Evolutionary conservation across 2,113 vertebrate genomes (phyloP).

Genomic region (western clawed frog (Xenopus tropicalis)): DNA sequence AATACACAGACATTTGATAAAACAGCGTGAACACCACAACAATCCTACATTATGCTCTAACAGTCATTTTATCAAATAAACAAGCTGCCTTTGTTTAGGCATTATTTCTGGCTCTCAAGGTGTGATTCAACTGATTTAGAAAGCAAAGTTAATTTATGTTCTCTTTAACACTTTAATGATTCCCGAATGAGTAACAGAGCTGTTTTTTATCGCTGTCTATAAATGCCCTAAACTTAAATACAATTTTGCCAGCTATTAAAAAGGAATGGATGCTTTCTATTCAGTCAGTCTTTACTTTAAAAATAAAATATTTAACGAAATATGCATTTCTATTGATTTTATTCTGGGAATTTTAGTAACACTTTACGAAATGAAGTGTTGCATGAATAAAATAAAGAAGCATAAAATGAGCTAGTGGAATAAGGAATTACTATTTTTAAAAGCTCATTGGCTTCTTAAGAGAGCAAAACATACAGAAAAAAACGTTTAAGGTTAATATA

Average conservation of each 20-base stretch:
- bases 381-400: not conserved
- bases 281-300: conserved; percentile 6
- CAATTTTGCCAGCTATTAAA: conserved; percentile 21
- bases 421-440: too few relatives aligned
- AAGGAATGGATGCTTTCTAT: conserved; percentile 20
- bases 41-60: not conserved
- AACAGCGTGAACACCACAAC: not conserved
- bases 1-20: not conserved
- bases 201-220: conserved; percentile 32
- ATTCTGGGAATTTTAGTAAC: not conserved
- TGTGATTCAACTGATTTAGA: conserved; percentile 33
- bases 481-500: too few relatives aligned
- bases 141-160: conserved; percentile 43
- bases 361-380: not conserved
- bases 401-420: not conserved
- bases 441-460: too few relatives aligned
- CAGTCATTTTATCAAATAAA: conserved; percentile 20
- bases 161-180: conserved; percentile 33
- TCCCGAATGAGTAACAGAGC: conserved; percentile 28
- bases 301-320: not conserved
- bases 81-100: conserved; percentile 10
- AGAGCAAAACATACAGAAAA: too few relatives aligned
- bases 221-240: conserved; percentile 37
- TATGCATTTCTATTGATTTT: not conserved
- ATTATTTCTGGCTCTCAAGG: conserved; percentile 21